Conservation (phyloP, 2,888 invertebrate genomes). For the Troides aeacus region DNA sequence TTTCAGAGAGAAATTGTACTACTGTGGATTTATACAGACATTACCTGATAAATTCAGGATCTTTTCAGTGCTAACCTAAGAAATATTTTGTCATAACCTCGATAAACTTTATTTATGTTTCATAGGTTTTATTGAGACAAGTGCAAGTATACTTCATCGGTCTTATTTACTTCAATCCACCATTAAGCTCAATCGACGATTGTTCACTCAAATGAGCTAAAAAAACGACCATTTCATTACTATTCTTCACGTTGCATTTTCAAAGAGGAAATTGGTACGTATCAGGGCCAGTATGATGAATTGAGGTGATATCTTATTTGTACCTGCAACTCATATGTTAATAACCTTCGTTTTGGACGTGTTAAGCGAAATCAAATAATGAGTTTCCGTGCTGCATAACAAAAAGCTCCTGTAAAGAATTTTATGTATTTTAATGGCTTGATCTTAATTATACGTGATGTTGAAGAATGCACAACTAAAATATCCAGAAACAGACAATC, state of each 20-base stretch:
- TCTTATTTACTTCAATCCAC: background rate
- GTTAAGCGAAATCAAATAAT: constrained; percentile 5
- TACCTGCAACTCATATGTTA: constrained; percentile 2
- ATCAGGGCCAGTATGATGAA: constrained; percentile 19
- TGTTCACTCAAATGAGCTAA: background rate
- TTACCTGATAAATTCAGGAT: background rate
- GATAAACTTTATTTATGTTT: background rate
- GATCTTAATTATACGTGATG: no score
- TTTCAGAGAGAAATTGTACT: no score
- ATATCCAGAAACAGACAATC: no score
- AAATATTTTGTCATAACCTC: background rate
- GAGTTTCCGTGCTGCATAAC: background rate
- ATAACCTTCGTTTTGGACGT: constrained; percentile 14
- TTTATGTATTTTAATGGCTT: background rate
- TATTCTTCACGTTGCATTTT: constrained; percentile 18
- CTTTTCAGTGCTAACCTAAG: background rate
- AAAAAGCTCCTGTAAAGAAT: background rate
- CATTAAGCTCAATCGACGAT: background rate
- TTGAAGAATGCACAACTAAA: no score
- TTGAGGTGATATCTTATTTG: constrained; percentile 19
- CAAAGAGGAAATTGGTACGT: constrained; percentile 10
- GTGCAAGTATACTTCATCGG: no score
- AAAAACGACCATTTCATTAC: background rate
- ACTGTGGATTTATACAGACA: background rate
- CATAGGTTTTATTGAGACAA: background rate